Conservation (phyloP, 2,797 vertebrate genomes). For the Sorex maritimensis region DNA sequence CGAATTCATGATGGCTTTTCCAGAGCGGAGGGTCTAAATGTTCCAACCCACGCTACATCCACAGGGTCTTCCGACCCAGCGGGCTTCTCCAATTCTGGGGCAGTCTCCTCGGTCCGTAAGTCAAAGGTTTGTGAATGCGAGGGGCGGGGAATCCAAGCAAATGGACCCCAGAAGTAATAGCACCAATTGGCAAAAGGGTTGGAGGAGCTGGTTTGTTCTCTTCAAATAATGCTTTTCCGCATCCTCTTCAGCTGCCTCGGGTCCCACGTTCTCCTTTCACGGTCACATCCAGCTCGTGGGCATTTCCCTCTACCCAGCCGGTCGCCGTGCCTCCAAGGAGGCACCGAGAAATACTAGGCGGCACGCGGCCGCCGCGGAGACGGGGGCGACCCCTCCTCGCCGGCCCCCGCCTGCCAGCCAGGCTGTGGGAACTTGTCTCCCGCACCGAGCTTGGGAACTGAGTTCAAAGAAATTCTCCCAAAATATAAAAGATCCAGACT, state of each 20-base stretch:
- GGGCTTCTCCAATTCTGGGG: slow-evolving; percentile 25
- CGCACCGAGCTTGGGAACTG: slow-evolving; percentile 84
- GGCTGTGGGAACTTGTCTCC: slow-evolving; percentile 86
- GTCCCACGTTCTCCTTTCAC: slow-evolving; percentile 66
- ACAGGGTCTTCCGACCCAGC: slow-evolving; percentile 75
- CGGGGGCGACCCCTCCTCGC: slow-evolving; percentile 2
- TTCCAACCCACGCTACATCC: slow-evolving; percentile 86
- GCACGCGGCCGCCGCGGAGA: slow-evolving; percentile 16
- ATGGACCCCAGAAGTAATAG: slow-evolving; percentile 72
- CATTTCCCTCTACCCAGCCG: slow-evolving; percentile 59
- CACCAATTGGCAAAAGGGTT: slow-evolving; percentile 76
- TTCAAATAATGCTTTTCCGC: slow-evolving; percentile 83
- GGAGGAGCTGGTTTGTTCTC: slow-evolving; percentile 50
- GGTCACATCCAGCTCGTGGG: slow-evolving; percentile 73
- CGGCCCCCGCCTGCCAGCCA: slow-evolving; percentile 55
- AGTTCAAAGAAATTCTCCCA: slow-evolving; percentile 91
- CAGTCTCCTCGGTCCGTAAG: slow-evolving; percentile 34
- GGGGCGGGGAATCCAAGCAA: slow-evolving; percentile 20
- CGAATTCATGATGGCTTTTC: slow-evolving; percentile 93
- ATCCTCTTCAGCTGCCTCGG: slow-evolving; percentile 84
- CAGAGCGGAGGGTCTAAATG: slow-evolving; percentile 71
- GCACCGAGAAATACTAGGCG: background rate
- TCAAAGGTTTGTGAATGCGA: slow-evolving; percentile 56
- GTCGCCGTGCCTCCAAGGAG: slow-evolving; percentile 54
- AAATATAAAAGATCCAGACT: slow-evolving; percentile 89